Evolutionary conservation across 2,113 vertebrate genomes (phyloP), one percentile per base, ranked within the genome.

Genomic region (Callipepla californica): DNA sequence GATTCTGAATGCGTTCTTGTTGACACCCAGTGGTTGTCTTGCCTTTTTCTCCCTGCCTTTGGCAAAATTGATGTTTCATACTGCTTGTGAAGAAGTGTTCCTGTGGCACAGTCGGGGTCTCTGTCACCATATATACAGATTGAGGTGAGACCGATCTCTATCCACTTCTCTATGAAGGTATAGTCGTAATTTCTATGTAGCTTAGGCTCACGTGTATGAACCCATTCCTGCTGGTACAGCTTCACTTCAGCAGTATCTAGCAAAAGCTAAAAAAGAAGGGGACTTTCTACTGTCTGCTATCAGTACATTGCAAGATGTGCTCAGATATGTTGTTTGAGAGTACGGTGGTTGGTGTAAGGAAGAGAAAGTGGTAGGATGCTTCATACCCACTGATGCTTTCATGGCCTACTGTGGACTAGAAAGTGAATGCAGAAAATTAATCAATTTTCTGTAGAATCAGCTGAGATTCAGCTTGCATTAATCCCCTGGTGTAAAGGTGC

Each of bases 1-100:
- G 40, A 40, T 40, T 40, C 38, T 28, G 6, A 23, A 34, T 53
- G 19, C 53, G 22, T 26, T 78, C 11, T 13, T 55, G 17, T 7
- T 79, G 38, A 21, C 36, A 58, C 0, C 0, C 28, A 18, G 11
- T 62, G 1, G 0, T 62, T 59, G 17, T 55, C 55, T 75, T 47
- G 4, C 7, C n/a, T 82, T 76, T 88, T 8, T 45, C 66, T 79
- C 36, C 25, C 30, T 61, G 36, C 36, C 45, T 81, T 75, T 68
- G 48, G 23, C 30, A 72, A 65, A 48, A 17, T 7, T 8, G 10
- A 1, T 50, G 7, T 55, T 90, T 50, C n/a, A 5, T 32, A 14
- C 28, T 74, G 30, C 32, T 58, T 89, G 38, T 50, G 42, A 57
- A 63, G 57, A 6, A 30, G 1, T 12, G 13, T 58, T 58, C 34